phyloP scores from a whole-genome alignment of 2,113 vertebrate species.

The Coptodon rendalli region DNA sequence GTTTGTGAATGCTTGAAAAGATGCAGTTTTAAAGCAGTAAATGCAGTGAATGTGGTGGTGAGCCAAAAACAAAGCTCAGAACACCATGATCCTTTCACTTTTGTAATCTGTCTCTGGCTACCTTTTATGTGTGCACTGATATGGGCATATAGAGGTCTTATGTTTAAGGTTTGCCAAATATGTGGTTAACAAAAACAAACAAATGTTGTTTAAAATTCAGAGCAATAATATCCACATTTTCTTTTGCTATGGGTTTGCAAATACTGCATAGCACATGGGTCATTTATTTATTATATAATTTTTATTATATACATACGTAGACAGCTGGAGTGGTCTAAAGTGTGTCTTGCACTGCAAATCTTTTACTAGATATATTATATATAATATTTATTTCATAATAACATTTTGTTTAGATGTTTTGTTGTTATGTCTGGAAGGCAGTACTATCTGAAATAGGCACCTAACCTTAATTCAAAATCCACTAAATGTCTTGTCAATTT shows the following conservation, averaged over 20 bases:
- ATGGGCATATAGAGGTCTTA: neutral
- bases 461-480: slow-evolving; percentile 12
- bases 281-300: neutral
- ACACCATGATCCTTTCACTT: neutral
- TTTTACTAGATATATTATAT: neutral
- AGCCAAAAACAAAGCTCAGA: neutral
- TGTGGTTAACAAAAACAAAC: neutral
- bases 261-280: neutral
- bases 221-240: neutral
- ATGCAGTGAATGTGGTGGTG: neutral
- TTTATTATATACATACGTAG: neutral
- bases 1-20: neutral
- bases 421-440: neutral
- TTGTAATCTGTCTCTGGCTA: neutral
- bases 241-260: neutral
- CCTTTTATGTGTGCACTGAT: neutral
- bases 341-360: neutral
- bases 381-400: neutral
- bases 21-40: neutral
- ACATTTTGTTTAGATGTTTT: neutral
- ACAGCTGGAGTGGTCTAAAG: neutral
- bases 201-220: neutral
- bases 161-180: neutral
- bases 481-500: neutral
- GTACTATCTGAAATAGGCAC: neutral